Base-by-base conservation (phyloP, 2,113 vertebrate genomes). In the Syngnathoides biaculeatus region DNA sequence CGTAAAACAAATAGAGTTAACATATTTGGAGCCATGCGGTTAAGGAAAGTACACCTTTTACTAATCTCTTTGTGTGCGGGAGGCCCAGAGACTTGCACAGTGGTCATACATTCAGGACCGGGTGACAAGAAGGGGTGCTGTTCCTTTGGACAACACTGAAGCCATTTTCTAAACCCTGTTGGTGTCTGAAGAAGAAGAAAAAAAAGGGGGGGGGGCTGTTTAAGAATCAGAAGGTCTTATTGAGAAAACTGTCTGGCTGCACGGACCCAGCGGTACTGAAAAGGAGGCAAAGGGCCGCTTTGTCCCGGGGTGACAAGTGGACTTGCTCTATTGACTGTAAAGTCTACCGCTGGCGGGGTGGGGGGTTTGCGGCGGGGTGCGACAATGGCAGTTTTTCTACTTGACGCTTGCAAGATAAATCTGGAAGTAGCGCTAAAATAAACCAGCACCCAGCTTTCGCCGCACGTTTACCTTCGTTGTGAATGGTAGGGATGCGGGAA, bases 321-420 rank as follows among this genome's bases (percentile, higher is more conserved):
- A 90, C 91, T 88, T 86, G 88, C 86, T 91, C 91, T 92, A 93
- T 92, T 92, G 91, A 92, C 90, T 90, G 89, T 92, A 91, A 90
- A 91, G 91, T 90, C 89, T 86, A 89, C 83, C 86, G 85, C 78
- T 78, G 79, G 78, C 76, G 80, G 83, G 81, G 78, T 24, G 67
- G 71, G 48, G 73, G 79, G 6, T 35, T 35, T 35, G 30, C 30
- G 30, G 3, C 30, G 30, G 74, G 39, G 48, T 79, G 20, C 81
- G 4, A 90, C 87, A 91, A 89, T 90, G 83, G 77, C 77, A 88
- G 87, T 89, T 92, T 90, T 91, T 91, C 86, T 91, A 83, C 75
- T 89, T 90, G 89, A 92, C 89, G 91, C 87, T 89, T 85, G 71
- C 83, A 89, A 77, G 84, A 81, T 87, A 90, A 90, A 89, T 90